Evolutionary conservation across 2,113 vertebrate species (phyloP).

Genomic region (Bujurquina vittata): DNA sequence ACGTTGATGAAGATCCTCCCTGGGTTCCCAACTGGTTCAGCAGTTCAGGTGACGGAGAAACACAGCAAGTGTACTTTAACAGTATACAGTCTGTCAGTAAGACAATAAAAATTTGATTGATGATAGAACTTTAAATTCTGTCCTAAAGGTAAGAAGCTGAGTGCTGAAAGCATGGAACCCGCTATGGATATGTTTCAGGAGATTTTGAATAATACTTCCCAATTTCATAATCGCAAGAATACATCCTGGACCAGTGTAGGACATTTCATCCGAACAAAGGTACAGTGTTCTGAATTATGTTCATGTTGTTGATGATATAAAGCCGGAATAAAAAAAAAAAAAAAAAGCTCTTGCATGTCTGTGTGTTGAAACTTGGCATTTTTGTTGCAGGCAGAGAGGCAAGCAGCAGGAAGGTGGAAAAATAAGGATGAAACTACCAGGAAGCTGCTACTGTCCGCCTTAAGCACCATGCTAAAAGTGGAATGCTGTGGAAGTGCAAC

Average conservation of each 20-base stretch:
- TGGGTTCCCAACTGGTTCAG: slow-evolving; percentile 74
- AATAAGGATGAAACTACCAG: slow-evolving; percentile 25
- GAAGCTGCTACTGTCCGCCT: slow-evolving; percentile 74
- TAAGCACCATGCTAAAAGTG: slow-evolving; percentile 81
- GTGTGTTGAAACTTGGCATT: background rate
- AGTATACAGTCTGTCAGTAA: background rate
- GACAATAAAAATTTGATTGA: background rate
- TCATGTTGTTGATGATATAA: background rate
- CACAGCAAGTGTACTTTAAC: background rate
- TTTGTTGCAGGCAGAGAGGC: slow-evolving; percentile 44
- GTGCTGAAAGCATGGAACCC: slow-evolving; percentile 49
- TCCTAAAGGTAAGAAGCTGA: slow-evolving; percentile 67
- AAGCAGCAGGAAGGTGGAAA: slow-evolving; percentile 64
- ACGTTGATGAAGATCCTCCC: slow-evolving; percentile 75
- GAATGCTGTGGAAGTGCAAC: slow-evolving; percentile 88
- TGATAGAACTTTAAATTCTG: background rate
- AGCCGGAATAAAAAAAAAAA: background rate
- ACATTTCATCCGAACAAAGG: slow-evolving; percentile 81
- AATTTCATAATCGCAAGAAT: slow-evolving; percentile 55
- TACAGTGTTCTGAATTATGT: slow-evolving; percentile 11
- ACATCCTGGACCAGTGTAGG: slow-evolving; percentile 79
- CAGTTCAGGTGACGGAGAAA: slow-evolving; percentile 80
- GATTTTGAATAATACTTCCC: slow-evolving; percentile 72
- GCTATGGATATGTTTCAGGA: slow-evolving; percentile 72
- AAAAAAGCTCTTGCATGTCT: background rate